A percentile compares a stretch with the other conserved stretches of the same genome.
Conservation (phyloP, 35 echinoderm and acorn worm genomes). For the Lytechinus variegatus region DNA sequence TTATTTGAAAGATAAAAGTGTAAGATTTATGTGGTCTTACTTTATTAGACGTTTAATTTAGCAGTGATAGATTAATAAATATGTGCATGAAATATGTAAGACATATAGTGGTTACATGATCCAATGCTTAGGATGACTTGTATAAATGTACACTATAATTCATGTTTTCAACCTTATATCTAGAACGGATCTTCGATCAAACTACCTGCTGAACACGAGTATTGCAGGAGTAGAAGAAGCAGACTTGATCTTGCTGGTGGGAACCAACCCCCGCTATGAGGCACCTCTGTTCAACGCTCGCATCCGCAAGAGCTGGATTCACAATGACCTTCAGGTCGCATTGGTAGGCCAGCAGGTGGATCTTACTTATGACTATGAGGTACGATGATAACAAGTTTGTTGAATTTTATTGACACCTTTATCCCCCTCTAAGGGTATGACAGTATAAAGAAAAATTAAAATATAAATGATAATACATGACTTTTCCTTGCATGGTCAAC, state of each 20-base stretch:
- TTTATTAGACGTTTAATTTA: no score
- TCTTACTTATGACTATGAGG: slow-evolving; percentile 90
- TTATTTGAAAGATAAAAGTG: no score
- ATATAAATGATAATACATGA: no score
- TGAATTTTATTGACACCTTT: no score
- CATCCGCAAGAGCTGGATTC: slow-evolving; percentile 92
- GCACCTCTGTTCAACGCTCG: slow-evolving; percentile 95
- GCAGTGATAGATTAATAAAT: no score
- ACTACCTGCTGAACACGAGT: slow-evolving; percentile 97
- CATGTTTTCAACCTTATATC: background rate
- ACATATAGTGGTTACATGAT: no score
- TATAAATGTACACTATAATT: background rate
- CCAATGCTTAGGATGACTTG: no score
- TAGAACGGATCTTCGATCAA: slow-evolving; percentile 94
- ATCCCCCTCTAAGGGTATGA: no score
- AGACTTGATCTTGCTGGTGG: slow-evolving; percentile 85
- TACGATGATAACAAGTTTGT: slow-evolving; percentile 27
- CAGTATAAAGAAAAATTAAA: no score
- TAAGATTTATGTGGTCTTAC: no score
- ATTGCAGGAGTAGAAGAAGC: slow-evolving; percentile 96
- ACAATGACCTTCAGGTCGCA: slow-evolving; percentile 89
- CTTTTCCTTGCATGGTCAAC: no score
- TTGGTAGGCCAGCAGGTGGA: slow-evolving; percentile 81
- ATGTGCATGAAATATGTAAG: no score
- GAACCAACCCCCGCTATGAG: slow-evolving; percentile 93